Conservation (phyloP, 1,140 invertebrate species). For the Pachypsylla venusta region DNA sequence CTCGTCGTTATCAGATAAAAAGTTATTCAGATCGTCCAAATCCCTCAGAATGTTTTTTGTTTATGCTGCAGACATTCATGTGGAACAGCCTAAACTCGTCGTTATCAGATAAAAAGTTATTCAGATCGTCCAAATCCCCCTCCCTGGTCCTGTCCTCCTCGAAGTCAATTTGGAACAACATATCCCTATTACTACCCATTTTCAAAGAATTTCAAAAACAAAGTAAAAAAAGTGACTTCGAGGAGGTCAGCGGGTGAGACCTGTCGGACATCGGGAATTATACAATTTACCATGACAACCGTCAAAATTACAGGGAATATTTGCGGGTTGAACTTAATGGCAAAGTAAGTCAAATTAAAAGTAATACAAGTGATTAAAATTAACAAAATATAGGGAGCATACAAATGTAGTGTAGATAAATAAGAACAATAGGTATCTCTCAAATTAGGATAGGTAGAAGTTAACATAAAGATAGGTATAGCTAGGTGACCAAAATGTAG, state of each 20-base stretch:
- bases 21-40: not conserved
- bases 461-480: too few relatives aligned
- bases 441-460: too few relatives aligned
- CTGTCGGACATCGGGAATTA: not conserved
- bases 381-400: not conserved
- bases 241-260: not conserved
- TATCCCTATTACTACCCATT: constrained; percentile 5
- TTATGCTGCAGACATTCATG: constrained; percentile 2
- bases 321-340: not conserved
- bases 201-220: not conserved
- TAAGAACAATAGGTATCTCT: not conserved
- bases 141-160: constrained; percentile 7
- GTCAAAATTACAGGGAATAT: not conserved
- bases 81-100: not conserved
- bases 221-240: not conserved
- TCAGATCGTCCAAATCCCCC: not conserved
- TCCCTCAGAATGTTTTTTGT: not conserved
- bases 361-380: not conserved
- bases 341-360: not conserved
- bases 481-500: too few relatives aligned
- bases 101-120: not conserved
- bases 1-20: not conserved
- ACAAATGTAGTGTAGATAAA: not conserved
- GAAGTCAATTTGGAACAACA: constrained; percentile 1
- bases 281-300: not conserved